These are phyloP conservation scores for Phalacrocorax carbo DNA, from an alignment of 2,113 vertebrate species.

Conservation along the genomic window DNA sequence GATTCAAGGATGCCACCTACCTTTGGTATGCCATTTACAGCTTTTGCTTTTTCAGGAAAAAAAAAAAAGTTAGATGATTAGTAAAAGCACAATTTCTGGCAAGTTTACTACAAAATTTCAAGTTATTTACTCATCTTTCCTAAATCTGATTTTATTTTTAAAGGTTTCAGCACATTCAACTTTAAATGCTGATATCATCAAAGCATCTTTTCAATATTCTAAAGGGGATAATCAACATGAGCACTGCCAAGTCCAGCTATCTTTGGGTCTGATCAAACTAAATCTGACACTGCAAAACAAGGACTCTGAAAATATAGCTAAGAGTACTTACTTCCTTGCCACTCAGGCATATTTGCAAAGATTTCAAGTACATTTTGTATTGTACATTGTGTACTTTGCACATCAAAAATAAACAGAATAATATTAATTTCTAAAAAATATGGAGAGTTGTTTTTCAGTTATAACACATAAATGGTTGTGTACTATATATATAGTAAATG, in stretches of 20 bases:
- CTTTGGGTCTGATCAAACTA: not conserved
- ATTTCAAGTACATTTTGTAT: not conserved
- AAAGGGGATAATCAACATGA: not conserved
- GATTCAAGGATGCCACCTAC: not conserved
- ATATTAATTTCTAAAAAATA: not conserved
- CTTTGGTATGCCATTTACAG: not conserved
- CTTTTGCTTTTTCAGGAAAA: not conserved
- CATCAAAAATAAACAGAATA: not conserved
- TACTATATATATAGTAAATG: not conserved
- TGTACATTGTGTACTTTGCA: not conserved
- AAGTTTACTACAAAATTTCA: not conserved
- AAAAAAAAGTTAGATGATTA: not conserved
- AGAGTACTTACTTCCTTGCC: not conserved
- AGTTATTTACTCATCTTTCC: not conserved
- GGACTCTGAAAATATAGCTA: not conserved
- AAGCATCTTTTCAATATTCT: not conserved
- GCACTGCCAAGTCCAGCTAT: not conserved
- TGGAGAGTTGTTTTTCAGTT: not conserved
- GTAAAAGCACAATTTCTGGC: not conserved
- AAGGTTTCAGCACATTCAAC: not conserved
- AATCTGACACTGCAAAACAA: not conserved
- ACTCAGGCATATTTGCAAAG: not conserved
- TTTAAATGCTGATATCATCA: not conserved
- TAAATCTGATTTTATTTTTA: not conserved
- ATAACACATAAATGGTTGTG: not conserved